Base-by-base conservation (phyloP, 2,113 vertebrate genomes). In the Lepus europaeus region DNA sequence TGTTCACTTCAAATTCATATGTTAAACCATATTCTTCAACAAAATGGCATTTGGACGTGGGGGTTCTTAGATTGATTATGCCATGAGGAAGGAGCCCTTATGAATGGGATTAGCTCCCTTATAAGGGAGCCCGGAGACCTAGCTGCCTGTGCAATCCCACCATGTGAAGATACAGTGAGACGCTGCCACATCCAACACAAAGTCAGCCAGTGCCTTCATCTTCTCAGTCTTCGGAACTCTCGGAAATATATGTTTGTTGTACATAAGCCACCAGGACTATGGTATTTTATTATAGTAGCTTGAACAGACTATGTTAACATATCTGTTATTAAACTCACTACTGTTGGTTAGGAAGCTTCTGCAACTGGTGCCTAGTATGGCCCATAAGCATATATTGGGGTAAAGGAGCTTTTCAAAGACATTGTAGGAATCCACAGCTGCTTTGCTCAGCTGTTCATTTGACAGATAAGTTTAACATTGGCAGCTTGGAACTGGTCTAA, bases 401-500 rank as follows among this genome's bases (percentile, higher is more conserved):
- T 2, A 45, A 22, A 31, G 45, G 51, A 33, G 27, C 23, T 33
- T 85, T 94, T 84, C 36, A 80, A 77, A 94, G 56, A 77, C 49
- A 39, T 79, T 76, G 27, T 66, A 88, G 31, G 66, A 87, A 84
- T n/a, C 56, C 66, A 31, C 27, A 87, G 59, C 59, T 92, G n/a
- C n/a, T 93, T 96, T 89, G 36, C 91, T 77, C 87, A 69, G n/a
- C 53, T 95, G 88, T 56, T 82, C 25, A 16, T 88, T 66, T 74
- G 87, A 69, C 33, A 95, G 61, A 69, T 76, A 91, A 83, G 36
- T 84, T 97, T 91, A 82, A 87, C 51, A 70, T 61, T 77, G 31
- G 74, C 61, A 89, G 22, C 49, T 95, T 72, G 72, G 66, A 92
- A 92, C 20, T 17, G 63, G 17, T 84, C 68, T 94, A 51, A 95